Conservation (phyloP, 2,113 vertebrate genomes). For the Phrynocephalus versicolor region DNA sequence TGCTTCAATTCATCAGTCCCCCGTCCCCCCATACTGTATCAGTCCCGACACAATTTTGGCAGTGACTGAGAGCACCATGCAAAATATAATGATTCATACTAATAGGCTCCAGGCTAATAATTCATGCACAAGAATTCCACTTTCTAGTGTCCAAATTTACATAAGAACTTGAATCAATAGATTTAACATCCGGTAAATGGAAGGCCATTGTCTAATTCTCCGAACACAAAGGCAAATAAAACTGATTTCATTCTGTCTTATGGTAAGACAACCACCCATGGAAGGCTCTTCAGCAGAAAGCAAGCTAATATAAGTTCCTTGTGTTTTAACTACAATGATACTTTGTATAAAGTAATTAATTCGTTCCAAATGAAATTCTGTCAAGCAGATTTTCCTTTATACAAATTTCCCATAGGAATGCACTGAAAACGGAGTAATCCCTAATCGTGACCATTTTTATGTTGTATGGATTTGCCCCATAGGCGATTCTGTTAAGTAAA, state of each 20-base stretch:
- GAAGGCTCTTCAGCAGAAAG: background rate
- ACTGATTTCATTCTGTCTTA: background rate
- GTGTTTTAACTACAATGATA: too few relatives aligned
- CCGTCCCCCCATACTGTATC: background rate
- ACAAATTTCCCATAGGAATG: too few relatives aligned
- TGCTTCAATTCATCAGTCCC: background rate
- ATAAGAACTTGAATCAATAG: background rate
- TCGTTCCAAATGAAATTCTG: too few relatives aligned
- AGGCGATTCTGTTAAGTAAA: too few relatives aligned
- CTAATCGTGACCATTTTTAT: too few relatives aligned
- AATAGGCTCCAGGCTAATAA: background rate
- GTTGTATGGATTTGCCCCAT: too few relatives aligned
- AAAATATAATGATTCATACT: background rate
- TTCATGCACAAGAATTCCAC: background rate
- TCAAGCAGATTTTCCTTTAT: too few relatives aligned
- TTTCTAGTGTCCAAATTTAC: background rate
- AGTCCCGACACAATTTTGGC: background rate
- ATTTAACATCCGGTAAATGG: background rate
- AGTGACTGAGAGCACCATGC: rapidly evolving
- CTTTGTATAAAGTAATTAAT: too few relatives aligned
- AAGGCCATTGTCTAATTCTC: background rate
- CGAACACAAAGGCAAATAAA: background rate
- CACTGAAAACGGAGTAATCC: too few relatives aligned
- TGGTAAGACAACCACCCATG: background rate
- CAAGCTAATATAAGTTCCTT: background rate